Evolutionary conservation across 1,140 invertebrate genomes (phyloP).

Genomic region (Neotoxoptera formosana): DNA sequence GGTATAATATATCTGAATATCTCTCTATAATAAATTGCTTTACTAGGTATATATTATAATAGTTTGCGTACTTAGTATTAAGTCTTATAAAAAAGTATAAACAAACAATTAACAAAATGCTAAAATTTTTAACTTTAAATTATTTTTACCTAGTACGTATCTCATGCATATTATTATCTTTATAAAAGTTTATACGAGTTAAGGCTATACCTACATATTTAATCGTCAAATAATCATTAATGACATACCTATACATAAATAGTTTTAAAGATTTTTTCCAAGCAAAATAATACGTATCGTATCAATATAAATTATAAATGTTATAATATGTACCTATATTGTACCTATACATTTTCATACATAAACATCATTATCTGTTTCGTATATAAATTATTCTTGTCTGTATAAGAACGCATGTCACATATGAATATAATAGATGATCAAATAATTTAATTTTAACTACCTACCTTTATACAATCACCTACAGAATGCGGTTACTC

Average conservation of each 20-base stretch:
- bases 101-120: background rate
- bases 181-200: background rate
- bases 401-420: background rate
- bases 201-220: background rate
- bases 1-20: background rate
- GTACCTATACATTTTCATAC: background rate
- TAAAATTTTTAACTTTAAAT: background rate
- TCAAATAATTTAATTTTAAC: background rate
- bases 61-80: background rate
- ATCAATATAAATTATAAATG: slow-evolving; percentile 13
- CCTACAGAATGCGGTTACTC: background rate
- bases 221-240: background rate
- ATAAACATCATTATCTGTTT: background rate
- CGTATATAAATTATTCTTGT: background rate
- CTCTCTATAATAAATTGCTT: background rate
- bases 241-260: background rate
- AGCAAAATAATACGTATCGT: background rate
- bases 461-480: background rate
- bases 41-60: background rate
- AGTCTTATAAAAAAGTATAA: background rate
- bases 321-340: background rate
- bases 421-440: background rate
- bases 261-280: background rate
- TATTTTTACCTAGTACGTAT: background rate
- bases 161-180: background rate